Percentiles rank a stretch among this genome's conserved stretches.
phyloP scores from a whole-genome alignment of 2,888 invertebrate species.

The Vanessa cardui region DNA sequence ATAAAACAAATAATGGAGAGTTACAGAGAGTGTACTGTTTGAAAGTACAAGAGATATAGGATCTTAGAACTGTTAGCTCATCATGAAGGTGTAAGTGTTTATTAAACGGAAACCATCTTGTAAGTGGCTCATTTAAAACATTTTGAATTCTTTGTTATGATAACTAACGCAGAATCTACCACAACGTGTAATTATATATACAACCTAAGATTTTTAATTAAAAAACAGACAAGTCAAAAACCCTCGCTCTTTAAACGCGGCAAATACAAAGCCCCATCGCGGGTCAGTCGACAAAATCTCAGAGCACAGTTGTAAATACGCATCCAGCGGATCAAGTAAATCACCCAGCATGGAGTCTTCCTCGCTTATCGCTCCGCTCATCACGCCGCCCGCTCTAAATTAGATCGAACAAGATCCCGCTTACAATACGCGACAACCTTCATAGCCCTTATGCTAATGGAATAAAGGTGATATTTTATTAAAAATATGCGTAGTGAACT shows the following conservation, averaged over 20 bases:
- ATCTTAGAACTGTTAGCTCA: too few relatives aligned
- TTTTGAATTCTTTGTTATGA: too few relatives aligned
- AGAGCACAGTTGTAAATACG: constrained; percentile 40
- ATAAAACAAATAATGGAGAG: too few relatives aligned
- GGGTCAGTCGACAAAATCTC: constrained; percentile 28
- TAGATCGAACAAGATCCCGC: constrained; percentile 56
- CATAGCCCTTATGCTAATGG: constrained; percentile 4
- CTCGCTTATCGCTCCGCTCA: constrained; percentile 59
- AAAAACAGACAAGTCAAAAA: neutral
- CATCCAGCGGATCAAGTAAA: constrained; percentile 54
- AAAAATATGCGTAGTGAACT: neutral
- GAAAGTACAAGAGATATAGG: too few relatives aligned
- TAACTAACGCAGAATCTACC: too few relatives aligned
- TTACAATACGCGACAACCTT: constrained; percentile 1
- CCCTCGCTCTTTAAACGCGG: neutral
- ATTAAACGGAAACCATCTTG: too few relatives aligned
- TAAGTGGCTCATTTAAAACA: too few relatives aligned
- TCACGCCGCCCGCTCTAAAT: constrained; percentile 63
- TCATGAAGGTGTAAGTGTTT: too few relatives aligned
- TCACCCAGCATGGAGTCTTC: constrained; percentile 66
- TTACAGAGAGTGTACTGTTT: too few relatives aligned
- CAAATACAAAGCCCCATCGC: constrained; percentile 2
- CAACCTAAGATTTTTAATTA: too few relatives aligned
- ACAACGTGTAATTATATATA: too few relatives aligned
- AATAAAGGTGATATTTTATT: constrained; percentile 9